Conservation (phyloP, 2,888 invertebrate genomes). For the Tipula lateralis region DNA sequence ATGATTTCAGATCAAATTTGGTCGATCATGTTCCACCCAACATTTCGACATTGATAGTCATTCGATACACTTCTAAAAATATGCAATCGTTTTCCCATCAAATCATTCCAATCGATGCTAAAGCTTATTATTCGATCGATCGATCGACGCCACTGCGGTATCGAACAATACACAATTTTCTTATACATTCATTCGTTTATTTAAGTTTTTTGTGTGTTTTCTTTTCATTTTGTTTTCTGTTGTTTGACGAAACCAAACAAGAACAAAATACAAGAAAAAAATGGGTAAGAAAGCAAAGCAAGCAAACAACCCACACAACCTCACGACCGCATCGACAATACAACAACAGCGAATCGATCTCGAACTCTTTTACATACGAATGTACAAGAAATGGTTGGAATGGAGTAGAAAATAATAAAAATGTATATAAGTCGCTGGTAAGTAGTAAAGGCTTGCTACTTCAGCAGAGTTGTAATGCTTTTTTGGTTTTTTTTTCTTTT, state of each 20-base stretch:
- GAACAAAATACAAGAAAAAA: not conserved
- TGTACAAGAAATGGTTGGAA: not conserved
- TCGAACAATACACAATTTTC: not conserved
- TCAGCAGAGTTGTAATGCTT: conserved; percentile 27
- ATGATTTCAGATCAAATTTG: too few relatives aligned
- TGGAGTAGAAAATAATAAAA: conserved; percentile 20
- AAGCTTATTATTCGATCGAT: too few relatives aligned
- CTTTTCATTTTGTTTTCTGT: not conserved
- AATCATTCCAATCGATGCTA: too few relatives aligned
- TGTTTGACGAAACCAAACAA: not conserved
- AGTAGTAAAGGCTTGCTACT: conserved; percentile 29
- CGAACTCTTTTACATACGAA: not conserved
- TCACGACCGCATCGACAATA: conserved; percentile 12
- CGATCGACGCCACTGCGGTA: not conserved
- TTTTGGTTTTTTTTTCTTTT: not conserved
- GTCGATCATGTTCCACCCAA: too few relatives aligned
- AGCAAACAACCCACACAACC: conserved; percentile 25
- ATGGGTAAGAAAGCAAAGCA: not conserved
- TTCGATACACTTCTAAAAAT: too few relatives aligned
- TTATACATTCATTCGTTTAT: not conserved
- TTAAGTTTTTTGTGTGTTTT: not conserved
- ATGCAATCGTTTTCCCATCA: too few relatives aligned
- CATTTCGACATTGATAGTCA: too few relatives aligned
- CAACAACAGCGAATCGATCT: not conserved
- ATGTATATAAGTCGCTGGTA: conserved; percentile 14